Evolutionary conservation across 2,888 invertebrate genomes (phyloP), one percentile per base, ranked within the genome.

Genomic region (Stenichneumon culpator): DNA sequence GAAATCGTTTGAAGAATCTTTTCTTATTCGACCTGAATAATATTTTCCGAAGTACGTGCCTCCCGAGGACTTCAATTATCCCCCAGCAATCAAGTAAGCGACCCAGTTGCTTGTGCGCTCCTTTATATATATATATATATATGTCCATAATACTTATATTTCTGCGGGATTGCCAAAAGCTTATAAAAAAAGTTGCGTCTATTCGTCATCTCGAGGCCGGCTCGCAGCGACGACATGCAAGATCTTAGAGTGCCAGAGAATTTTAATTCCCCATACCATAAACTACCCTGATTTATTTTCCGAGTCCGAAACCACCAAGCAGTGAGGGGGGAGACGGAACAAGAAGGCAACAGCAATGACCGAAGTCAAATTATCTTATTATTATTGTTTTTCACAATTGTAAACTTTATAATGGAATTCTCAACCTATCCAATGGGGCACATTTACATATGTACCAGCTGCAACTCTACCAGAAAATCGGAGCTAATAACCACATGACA

Each of bases 21-120:
- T 68, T 44, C 28, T 68, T 50, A 54, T 73, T 11, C 39, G 83
- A 79, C 50, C 69, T 32, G 32, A 69, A 83, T 79, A 83, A 69
- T 68, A 57, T 44, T 68, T 28, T 54, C 28, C 16, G 65, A 50
- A 32, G 14, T 73, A 16, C 57, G 73, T 25, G 73, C 44, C 39
- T 60, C 25, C 16, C 44, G 57, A 16, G 9, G 25, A 60, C 16
- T 73, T 73, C 5, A 25, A 73, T 73, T 73, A 44, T 73, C 28
- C 32, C 47, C 60, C 2, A n/a, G 25, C 73, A 74, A 74, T 63
- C n/a, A 73, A 39, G 60, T 25, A 73, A 73, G 44, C 25, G 25
- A 39, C 73, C 25, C 57, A 44, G 60, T 39, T n/a, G 6, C 52
- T 19, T 2, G 16, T 22, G 25, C 60, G 16, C 57, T 39, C 57